Base-by-base conservation (phyloP, 2,797 vertebrate genomes). In the Macropodus opercularis region DNA sequence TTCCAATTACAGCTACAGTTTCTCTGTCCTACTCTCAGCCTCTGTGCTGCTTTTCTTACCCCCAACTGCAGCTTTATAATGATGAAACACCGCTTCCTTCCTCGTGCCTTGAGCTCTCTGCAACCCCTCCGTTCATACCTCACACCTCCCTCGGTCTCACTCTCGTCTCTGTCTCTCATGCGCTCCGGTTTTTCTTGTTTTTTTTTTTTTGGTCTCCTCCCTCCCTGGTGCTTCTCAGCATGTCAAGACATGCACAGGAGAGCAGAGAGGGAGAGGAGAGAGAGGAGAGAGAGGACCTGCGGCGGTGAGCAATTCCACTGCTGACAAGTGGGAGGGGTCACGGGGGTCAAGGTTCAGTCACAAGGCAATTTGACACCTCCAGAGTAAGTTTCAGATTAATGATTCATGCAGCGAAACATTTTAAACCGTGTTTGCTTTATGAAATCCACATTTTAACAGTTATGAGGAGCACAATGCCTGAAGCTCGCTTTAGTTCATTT, bases 151-250 rank as follows among this genome's bases (percentile, higher is more conserved):
- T 56, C 67, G 50, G 67, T 47, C 69, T 48, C 38, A 57, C 46
- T 24, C 23, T 32, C 35, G 5, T 59, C 42, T 54, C 32, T 8
- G 39, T 51, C 63, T 71, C 65, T 77, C 73, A 24, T 56, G 55
- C 71, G 31, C 85, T 74, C 85, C 15, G 68, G 85, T 86, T 87
- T 85, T 86, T 83, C 85, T 75, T 74, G 91, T 91, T 91, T 87
- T 79, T n/a, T n/a, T n/a, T n/a, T n/a, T n/a, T n/a, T n/a, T 62
- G 60, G 71, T 70, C 77, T 80, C 85, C 87, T 89, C 87, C 87
- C 80, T 81, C 85, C 74, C 73, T 72, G 22, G 65, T 79, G 77
- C 76, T 83, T 70, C 68, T 75, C 69, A 52, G 84, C 92, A 89
- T 88, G 91, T 90, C 81, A 73, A 63, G 87, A 75, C 92, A 90